Evolutionary conservation across 1,140 invertebrate species (phyloP).

Genomic region (Sinonovacula constricta): DNA sequence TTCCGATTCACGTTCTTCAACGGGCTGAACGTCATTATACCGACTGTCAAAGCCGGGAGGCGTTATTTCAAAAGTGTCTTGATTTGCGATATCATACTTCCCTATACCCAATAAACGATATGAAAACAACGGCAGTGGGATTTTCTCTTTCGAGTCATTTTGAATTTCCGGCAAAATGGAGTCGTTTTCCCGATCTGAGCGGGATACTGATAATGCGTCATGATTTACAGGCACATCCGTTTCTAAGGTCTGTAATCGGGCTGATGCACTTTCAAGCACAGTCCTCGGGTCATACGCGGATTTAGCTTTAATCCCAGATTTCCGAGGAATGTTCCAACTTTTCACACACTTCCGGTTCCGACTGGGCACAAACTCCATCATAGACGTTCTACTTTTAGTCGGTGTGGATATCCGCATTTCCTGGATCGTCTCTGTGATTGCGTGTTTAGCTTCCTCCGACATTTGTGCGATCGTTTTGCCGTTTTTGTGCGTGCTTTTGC

Average conservation of each 20-base stretch:
- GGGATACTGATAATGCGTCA: no score
- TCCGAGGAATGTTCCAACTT: conserved; percentile 1
- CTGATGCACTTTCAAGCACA: not conserved
- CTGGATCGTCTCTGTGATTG: conserved; percentile 50
- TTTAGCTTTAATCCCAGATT: no score
- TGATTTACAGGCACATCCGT: no score
- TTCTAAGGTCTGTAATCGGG: not conserved
- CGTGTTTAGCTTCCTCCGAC: conserved; percentile 50
- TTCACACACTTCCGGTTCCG: conserved; percentile 23
- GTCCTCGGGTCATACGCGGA: not conserved
- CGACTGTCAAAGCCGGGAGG: conserved; percentile 50
- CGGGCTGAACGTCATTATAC: conserved; percentile 28
- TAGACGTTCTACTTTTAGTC: not conserved
- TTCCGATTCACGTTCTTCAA: conserved; percentile 46
- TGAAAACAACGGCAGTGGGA: no score
- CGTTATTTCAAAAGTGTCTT: conserved; percentile 47
- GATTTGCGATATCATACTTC: conserved; percentile 36
- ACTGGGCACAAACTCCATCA: conserved; percentile 16
- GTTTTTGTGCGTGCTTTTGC: conserved; percentile 36
- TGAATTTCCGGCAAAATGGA: conserved; percentile 43
- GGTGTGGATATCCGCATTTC: conserved; percentile 36
- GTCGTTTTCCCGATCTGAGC: no score
- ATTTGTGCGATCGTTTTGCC: conserved; percentile 44
- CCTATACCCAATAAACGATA: conserved; percentile 40
- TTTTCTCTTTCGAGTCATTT: no score